Conservation (phyloP, 1,140 invertebrate genomes). For the Drosophila virilis region DNA sequence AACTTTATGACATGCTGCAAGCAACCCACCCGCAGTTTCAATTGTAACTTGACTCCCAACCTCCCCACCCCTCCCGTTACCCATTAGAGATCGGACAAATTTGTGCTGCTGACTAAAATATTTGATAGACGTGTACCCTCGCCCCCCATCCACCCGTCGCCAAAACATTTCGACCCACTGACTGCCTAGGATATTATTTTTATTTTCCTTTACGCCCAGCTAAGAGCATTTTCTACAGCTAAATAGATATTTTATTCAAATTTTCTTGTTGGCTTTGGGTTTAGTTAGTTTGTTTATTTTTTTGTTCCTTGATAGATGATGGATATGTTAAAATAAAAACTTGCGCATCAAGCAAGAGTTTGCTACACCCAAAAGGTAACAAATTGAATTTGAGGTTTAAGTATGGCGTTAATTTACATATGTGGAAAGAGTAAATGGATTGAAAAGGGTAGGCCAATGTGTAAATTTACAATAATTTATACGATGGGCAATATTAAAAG, state of each 20-base stretch:
- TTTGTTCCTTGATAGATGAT: slow-evolving; percentile 26
- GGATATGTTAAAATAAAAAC: slow-evolving; percentile 36
- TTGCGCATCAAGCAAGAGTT: slow-evolving; percentile 1
- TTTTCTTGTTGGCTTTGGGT: slow-evolving; percentile 31
- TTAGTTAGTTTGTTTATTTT: slow-evolving; percentile 7
- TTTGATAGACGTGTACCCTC: slow-evolving; percentile 43
- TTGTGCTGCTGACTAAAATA: slow-evolving; percentile 51
- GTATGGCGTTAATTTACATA: slow-evolving; percentile 63
- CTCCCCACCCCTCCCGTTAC: background rate
- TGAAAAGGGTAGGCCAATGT: slow-evolving; percentile 1
- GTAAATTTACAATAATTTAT: slow-evolving; percentile 1
- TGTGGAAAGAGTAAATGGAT: slow-evolving; percentile 15
- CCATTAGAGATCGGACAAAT: slow-evolving; percentile 29
- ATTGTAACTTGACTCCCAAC: slow-evolving; percentile 1
- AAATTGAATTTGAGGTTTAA: slow-evolving; percentile 41
- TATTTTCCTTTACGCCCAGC: slow-evolving; percentile 31
- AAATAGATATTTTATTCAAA: slow-evolving; percentile 80
- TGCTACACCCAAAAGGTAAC: slow-evolving; percentile 36
- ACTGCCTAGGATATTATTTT: slow-evolving; percentile 8
- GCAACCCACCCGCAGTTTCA: background rate
- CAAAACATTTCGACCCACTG: background rate
- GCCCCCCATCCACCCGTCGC: background rate
- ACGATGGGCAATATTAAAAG: slow-evolving; percentile 4
- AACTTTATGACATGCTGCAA: slow-evolving; percentile 62
- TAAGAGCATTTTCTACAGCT: slow-evolving; percentile 13